Conservation (phyloP, 2,888 invertebrate species). For the Onthophagus sagittarius region DNA sequence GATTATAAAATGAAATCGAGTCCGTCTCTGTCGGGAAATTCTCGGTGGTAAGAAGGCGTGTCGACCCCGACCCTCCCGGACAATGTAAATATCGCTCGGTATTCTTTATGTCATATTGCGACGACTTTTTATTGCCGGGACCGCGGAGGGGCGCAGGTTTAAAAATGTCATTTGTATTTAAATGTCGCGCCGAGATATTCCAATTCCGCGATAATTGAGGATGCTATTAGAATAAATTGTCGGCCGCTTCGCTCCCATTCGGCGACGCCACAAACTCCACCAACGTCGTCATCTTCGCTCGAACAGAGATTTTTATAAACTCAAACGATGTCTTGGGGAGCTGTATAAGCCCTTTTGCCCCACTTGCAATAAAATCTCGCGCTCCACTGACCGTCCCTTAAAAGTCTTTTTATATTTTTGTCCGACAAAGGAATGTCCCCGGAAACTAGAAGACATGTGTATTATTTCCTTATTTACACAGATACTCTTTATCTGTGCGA, state of each 20-base stretch:
- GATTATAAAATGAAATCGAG: neutral
- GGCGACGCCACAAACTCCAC: neutral
- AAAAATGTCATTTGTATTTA: constrained; percentile 43
- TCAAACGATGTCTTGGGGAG: neutral
- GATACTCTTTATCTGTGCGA: neutral
- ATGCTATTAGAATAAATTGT: constrained; percentile 26
- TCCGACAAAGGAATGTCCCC: neutral
- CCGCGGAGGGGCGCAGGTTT: constrained; percentile 27
- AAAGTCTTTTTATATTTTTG: neutral
- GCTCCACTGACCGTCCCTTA: neutral
- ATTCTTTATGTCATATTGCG: constrained; percentile 39
- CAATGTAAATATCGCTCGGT: constrained; percentile 36
- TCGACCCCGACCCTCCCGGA: constrained; percentile 25
- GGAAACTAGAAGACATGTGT: neutral
- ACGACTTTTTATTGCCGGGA: constrained; percentile 37
- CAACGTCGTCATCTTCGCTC: neutral
- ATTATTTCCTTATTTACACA: neutral
- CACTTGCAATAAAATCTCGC: neutral
- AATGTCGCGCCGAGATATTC: constrained; percentile 31
- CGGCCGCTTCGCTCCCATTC: neutral
- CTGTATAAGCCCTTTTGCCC: neutral
- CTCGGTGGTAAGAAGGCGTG: constrained; percentile 21
- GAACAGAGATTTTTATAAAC: neutral
- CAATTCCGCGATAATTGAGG: constrained; percentile 36
- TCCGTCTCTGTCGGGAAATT: constrained; percentile 17